phyloP scores from a whole-genome alignment of 2,888 invertebrate species.

The Drosophila hamatofila region DNA sequence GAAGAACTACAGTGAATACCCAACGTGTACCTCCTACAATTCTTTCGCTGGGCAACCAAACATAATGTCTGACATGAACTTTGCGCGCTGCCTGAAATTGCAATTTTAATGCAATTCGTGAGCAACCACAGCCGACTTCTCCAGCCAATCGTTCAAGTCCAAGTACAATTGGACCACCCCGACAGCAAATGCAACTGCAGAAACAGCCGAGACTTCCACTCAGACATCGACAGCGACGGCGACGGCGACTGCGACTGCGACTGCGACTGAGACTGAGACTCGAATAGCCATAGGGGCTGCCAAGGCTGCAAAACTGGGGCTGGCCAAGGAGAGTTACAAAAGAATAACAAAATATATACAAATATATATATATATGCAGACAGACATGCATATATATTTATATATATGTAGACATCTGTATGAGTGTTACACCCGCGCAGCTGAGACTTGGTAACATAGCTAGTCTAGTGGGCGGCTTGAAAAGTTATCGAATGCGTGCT shows the following conservation, averaged over 20 bases:
- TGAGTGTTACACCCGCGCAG: conserved; percentile 34
- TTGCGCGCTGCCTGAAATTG: conserved; percentile 83
- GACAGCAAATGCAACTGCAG: conserved; percentile 39
- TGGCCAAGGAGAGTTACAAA: conserved; percentile 22
- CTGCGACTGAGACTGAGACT: conserved; percentile 17
- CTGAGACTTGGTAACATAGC: conserved; percentile 24
- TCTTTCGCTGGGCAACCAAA: conserved; percentile 36
- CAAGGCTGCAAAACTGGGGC: conserved; percentile 33
- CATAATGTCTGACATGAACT: conserved; percentile 83
- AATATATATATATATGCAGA: not conserved
- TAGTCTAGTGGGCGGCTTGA: conserved; percentile 42
- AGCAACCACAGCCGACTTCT: conserved; percentile 51
- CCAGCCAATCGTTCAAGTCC: conserved; percentile 77
- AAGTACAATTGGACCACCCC: conserved; percentile 82
- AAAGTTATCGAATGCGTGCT: conserved; percentile 17
- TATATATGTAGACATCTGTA: not conserved
- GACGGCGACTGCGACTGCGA: conserved; percentile 4
- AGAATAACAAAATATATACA: not conserved
- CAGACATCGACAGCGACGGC: conserved; percentile 35
- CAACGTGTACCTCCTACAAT: conserved; percentile 65
- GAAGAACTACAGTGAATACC: conserved; percentile 28
- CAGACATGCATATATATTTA: not conserved
- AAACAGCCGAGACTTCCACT: conserved; percentile 11
- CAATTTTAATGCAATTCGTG: conserved; percentile 85
- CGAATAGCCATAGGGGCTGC: conserved; percentile 45